Percentiles rank a stretch among this genome's conserved stretches.
phyloP scores from a whole-genome alignment of 2,888 invertebrate species.

The Meganola albula region DNA sequence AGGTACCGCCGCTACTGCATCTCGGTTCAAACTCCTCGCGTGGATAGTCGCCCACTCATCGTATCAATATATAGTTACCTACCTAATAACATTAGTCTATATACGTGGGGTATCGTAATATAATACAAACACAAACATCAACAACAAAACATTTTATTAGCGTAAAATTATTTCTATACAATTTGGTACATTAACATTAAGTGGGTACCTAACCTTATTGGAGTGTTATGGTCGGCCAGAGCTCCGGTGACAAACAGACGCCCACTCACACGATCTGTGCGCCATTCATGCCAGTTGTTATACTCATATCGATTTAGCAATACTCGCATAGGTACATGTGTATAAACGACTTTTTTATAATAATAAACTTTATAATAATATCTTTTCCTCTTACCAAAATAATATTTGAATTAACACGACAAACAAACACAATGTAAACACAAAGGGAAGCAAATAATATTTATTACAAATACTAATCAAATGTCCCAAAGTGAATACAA shows the following conservation, averaged over 20 bases:
- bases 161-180: background rate
- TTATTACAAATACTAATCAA: too few relatives aligned
- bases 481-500: constrained; percentile 1
- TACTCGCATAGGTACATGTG: too few relatives aligned
- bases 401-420: too few relatives aligned
- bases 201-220: background rate
- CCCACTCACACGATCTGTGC: background rate
- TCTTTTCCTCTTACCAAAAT: too few relatives aligned
- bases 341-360: too few relatives aligned
- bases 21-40: constrained; percentile 8
- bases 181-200: background rate
- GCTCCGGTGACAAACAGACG: background rate
- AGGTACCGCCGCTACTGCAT: too few relatives aligned
- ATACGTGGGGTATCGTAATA: background rate
- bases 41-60: background rate
- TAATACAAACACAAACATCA: constrained; percentile 1
- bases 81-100: background rate
- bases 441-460: too few relatives aligned
- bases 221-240: background rate
- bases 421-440: constrained; percentile 2
- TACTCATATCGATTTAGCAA: too few relatives aligned
- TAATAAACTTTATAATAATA: too few relatives aligned
- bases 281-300: background rate
- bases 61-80: background rate
- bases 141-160: background rate